Evolutionary conservation across 1,140 invertebrate species (phyloP).

Genomic region (Leptonema lineaticorne): DNA sequence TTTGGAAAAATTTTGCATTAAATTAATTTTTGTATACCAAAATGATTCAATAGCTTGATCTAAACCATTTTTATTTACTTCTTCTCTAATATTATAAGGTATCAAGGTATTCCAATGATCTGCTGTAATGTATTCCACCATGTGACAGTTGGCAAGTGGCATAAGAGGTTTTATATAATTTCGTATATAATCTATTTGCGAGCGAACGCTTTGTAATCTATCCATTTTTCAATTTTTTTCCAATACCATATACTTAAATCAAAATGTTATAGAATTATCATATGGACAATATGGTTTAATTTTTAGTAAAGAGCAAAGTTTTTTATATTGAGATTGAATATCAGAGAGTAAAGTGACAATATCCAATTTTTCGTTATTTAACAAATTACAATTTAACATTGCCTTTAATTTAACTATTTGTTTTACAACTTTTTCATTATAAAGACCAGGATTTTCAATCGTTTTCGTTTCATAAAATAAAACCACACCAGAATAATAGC

Average conservation of each 20-base stretch:
- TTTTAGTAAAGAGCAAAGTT: conserved; percentile 67
- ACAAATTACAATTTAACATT: conserved; percentile 66
- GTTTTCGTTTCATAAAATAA: conserved; percentile 44
- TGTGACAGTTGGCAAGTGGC: conserved; percentile 72
- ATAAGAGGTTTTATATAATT: conserved; percentile 61
- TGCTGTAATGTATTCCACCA: conserved; percentile 78
- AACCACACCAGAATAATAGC: conserved; percentile 59
- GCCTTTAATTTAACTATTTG: conserved; percentile 59
- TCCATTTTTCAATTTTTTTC: conserved; percentile 32
- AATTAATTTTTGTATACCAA: conserved; percentile 45
- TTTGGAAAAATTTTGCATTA: conserved; percentile 29
- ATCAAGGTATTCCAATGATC: conserved; percentile 65
- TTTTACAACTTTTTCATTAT: conserved; percentile 56
- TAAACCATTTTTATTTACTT: conserved; percentile 53
- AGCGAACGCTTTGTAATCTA: conserved; percentile 43
- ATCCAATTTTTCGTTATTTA: conserved; percentile 64
- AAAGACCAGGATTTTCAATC: conserved; percentile 24
- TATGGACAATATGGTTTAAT: conserved; percentile 57
- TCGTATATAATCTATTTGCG: conserved; percentile 58
- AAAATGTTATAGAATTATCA: conserved; percentile 56
- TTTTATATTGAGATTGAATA: conserved; percentile 67
- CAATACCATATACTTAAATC: conserved; percentile 25
- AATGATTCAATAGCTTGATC: conserved; percentile 50
- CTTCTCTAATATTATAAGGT: conserved; percentile 56
- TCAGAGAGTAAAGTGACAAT: conserved; percentile 61